Conservation (phyloP, 2,888 invertebrate genomes). For the Timema cristinae region DNA sequence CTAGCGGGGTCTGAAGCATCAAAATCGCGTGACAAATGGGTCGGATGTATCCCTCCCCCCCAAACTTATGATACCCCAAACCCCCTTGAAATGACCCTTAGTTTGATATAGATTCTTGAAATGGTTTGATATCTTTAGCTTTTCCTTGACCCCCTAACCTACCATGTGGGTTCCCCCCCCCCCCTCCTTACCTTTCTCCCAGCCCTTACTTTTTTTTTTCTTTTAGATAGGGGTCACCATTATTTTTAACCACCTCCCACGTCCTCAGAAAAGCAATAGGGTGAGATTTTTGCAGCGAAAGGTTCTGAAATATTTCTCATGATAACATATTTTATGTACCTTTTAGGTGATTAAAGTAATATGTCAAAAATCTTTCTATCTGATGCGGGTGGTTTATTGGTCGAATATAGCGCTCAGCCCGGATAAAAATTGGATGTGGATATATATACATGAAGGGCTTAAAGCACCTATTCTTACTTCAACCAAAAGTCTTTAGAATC, state of each 20-base stretch:
- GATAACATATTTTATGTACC: slow-evolving; percentile 27
- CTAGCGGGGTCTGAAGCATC: background rate
- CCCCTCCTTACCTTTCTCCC: no score
- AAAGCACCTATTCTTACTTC: no score
- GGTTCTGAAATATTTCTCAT: slow-evolving; percentile 17
- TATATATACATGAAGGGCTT: no score
- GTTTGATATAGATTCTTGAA: slow-evolving; percentile 29
- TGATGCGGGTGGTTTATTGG: slow-evolving; percentile 6
- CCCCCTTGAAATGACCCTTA: slow-evolving; percentile 26
- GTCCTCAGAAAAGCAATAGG: no score
- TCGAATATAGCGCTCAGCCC: background rate
- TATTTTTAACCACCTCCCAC: no score
- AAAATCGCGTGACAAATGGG: slow-evolving; percentile 13
- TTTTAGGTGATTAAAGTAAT: slow-evolving; percentile 30
- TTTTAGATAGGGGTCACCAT: no score
- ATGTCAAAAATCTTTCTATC: slow-evolving; percentile 21
- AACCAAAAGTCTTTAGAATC: no score
- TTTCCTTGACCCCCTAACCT: slow-evolving; percentile 9
- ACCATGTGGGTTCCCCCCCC: slow-evolving; percentile 4
- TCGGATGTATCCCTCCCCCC: slow-evolving; percentile 6
- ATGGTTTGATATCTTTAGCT: slow-evolving; percentile 12
- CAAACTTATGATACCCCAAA: slow-evolving; percentile 5
- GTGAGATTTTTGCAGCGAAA: background rate
- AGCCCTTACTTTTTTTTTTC: no score
- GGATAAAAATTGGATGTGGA: background rate